A percentile compares a stretch with the other conserved stretches of the same genome.
phyloP scores from a whole-genome alignment of 2,888 invertebrate genomes.

The Synanthedon myopaeformis region DNA sequence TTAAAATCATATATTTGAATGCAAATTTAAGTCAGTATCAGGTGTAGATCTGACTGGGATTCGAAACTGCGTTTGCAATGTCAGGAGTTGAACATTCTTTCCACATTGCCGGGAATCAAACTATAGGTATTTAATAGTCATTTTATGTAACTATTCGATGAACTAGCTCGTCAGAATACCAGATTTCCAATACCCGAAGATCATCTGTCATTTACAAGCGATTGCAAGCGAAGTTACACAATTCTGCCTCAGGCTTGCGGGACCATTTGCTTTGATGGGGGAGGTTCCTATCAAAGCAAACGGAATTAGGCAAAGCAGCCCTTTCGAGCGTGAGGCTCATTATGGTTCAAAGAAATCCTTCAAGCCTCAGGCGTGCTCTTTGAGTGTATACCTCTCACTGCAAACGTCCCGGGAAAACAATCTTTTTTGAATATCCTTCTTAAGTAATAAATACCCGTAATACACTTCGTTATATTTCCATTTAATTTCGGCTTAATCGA shows the following conservation, averaged over 20 bases:
- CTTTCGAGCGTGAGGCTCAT: constrained; percentile 14
- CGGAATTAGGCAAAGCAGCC: constrained; percentile 16
- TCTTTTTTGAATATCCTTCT: constrained; percentile 13
- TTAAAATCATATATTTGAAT: too few relatives aligned
- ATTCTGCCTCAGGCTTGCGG: not conserved
- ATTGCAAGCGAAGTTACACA: too few relatives aligned
- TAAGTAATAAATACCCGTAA: constrained; percentile 14
- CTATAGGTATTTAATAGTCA: too few relatives aligned
- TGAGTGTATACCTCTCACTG: constrained; percentile 6
- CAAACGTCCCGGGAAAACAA: constrained; percentile 8
- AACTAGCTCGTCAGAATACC: too few relatives aligned
- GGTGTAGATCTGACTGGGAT: too few relatives aligned
- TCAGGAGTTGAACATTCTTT: too few relatives aligned
- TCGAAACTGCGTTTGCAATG: too few relatives aligned
- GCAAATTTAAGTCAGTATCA: too few relatives aligned
- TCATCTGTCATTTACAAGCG: too few relatives aligned
- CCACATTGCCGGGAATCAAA: too few relatives aligned
- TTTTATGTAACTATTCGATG: too few relatives aligned
- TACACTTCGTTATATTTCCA: not conserved
- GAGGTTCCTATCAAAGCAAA: constrained; percentile 14
- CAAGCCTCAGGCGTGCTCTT: constrained; percentile 7
- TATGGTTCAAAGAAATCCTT: constrained; percentile 13
- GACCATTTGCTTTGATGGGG: not conserved
- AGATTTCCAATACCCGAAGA: too few relatives aligned
- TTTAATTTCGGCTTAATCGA: not conserved